These are phyloP conservation scores for Heliornis fulica DNA, from an alignment of 2,113 vertebrate species.

Conservation along the genomic window DNA sequence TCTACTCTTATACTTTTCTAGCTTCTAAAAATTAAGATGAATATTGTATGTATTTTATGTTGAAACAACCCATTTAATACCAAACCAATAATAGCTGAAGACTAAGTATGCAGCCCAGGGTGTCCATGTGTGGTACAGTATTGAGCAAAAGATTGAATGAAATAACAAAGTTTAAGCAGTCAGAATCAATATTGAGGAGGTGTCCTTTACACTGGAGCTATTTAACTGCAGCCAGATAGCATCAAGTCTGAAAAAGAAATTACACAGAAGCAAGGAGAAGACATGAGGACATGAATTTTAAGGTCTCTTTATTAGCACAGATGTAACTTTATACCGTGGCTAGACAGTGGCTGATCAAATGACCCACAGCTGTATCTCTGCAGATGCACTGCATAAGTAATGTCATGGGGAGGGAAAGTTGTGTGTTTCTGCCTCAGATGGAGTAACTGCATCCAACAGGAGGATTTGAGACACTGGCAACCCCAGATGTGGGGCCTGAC, in stretches of 20 bases:
- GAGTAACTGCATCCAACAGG: not conserved
- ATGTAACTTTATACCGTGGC: not conserved
- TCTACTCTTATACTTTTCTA: not conserved
- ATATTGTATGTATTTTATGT: conserved; percentile 30
- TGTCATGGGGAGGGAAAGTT: not conserved
- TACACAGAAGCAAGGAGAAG: not conserved
- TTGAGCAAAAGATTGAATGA: conserved; percentile 13
- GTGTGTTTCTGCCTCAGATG: not conserved
- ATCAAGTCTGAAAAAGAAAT: conserved; percentile 20
- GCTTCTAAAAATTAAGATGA: conserved; percentile 43
- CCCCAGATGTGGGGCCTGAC: not conserved
- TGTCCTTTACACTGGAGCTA: not conserved
- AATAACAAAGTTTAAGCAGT: conserved; percentile 38
- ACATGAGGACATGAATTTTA: not conserved
- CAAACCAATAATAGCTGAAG: not conserved
- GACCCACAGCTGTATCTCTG: not conserved
- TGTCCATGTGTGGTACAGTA: not conserved
- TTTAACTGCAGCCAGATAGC: conserved; percentile 43
- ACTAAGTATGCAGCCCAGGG: not conserved
- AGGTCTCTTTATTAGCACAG: not conserved
- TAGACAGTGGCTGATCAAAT: not conserved
- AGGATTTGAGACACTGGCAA: not conserved
- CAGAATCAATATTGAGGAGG: conserved; percentile 12
- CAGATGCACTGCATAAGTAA: not conserved
- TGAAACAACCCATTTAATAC: conserved; percentile 43